Base-by-base conservation (phyloP, 2,888 invertebrate species). In the Calliopum simillimum region DNA sequence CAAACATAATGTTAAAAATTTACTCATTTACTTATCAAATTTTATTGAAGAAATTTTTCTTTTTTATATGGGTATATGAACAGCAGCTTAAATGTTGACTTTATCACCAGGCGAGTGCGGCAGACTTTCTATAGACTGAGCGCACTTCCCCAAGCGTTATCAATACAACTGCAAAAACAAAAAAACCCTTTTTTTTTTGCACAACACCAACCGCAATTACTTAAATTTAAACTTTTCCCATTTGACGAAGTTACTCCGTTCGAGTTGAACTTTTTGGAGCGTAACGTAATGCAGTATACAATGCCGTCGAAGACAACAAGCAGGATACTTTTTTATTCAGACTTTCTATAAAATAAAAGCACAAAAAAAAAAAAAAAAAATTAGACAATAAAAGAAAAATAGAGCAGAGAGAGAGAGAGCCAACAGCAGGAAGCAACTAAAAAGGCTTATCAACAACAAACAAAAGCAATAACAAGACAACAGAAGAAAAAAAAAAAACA, bases 151-250 rank as follows among this genome's bases (percentile, higher is more conserved):
- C n/a, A 33, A 6, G 33, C 33, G 8, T 33, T 33, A 33, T 33
- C 33, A 33, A 33, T 33, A n/a, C n/a, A 33, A 33, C 33, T 33
- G 8, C 33, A 33, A 33, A 6, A 33, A 33, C 33, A 33, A 33
- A 5, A 33, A 1, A 33, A 33, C 33, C 8, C 25, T 8, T 12
- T 49, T 63, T 43, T 1, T n/a, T n/a, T n/a, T n/a, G n/a, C n/a
- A n/a, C 65, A 55, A 21, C 65, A 65, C 14, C 44, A 53, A 53
- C 55, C 23, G 55, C 53, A 65, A 65, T 33, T 64, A 64, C 55
- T 65, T 65, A 55, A 65, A 55, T 65, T 65, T 65, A 61, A 65
- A 65, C 43, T 65, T 65, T 65, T 65, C 65, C 65, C 53, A 65
- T 65, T 65, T 65, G 53, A 65, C n/a, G 43, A 8, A 53, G 65